Conservation (phyloP, 2,797 vertebrate genomes). For the Pitangus sulphuratus region DNA sequence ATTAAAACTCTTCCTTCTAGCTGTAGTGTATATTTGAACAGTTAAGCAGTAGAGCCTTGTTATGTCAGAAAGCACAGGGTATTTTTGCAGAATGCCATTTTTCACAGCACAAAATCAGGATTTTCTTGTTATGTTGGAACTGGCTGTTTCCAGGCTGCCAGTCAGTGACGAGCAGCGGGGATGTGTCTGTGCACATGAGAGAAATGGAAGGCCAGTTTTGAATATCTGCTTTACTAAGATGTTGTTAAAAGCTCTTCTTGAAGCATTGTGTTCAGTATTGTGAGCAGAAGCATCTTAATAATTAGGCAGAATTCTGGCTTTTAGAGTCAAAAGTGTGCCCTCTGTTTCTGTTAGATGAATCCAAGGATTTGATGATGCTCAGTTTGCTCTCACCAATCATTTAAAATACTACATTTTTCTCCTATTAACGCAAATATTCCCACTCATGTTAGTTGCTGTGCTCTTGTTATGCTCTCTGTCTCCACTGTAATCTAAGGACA, state of each 20-base stretch:
- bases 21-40: slow-evolving; percentile 21
- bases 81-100: neutral
- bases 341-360: slow-evolving; percentile 47
- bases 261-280: slow-evolving; percentile 24
- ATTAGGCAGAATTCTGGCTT: slow-evolving; percentile 61
- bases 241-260: slow-evolving; percentile 49
- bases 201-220: slow-evolving; percentile 39
- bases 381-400: slow-evolving; percentile 24
- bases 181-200: neutral
- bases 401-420: slow-evolving; percentile 11
- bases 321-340: neutral
- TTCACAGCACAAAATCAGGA: neutral
- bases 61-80: neutral
- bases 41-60: neutral
- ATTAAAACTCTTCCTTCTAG: neutral
- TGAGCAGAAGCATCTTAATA: slow-evolving; percentile 44
- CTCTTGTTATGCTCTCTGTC: slow-evolving; percentile 7
- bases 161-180: neutral
- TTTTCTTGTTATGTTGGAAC: neutral
- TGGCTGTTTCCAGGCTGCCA: slow-evolving; percentile 58
- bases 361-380: slow-evolving; percentile 12
- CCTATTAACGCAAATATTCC: neutral
- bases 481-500: slow-evolving; percentile 1
- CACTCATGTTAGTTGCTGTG: neutral
- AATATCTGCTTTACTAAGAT: slow-evolving; percentile 56